Evolutionary conservation across 2,113 vertebrate species (phyloP), one percentile per base, ranked within the genome.

Genomic region (Percina caprodes): DNA sequence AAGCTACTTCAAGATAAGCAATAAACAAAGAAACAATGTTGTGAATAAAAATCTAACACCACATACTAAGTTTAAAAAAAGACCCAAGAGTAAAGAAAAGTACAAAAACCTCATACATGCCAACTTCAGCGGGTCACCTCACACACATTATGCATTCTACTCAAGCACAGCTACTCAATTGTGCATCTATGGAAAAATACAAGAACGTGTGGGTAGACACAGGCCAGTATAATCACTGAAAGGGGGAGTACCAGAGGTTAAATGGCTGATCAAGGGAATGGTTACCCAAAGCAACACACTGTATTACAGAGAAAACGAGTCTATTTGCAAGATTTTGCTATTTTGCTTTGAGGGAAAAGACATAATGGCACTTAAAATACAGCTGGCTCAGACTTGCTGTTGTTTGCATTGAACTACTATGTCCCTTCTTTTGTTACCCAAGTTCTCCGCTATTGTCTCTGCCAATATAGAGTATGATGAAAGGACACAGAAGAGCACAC

Each of bases 401-500:
- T 46, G n/a, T 49, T 45, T 49, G 26, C 21, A 35, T 35, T 49
- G 6, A 49, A 23, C 8, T 5, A 10, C 9, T 21, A 39, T 33
- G 15, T 10, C 30, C 9, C n/a, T 12, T 30, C 23, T 21, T 15
- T 15, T 11, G 14, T 12, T 5, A 39, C 33, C 35, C 35, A 13
- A 24, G 35, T 24, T 70, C n/a, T 42, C 30, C 1, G 0, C 35
- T 16, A 23, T 24, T 18, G n/a, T 39, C 26, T 18, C 26, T 18
- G 12, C 58, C 48, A 26, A 33, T 10, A 6, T 0, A 24, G 21
- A 54, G 49, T 15, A n/a, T 18, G 46, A 54, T 71, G 63, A 56
- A 74, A 66, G 10, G 45, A 60, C 18, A 24, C 11, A 49, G 21
- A 51, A n/a, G 60, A 79, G 45, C 65, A 83, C 61, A 56, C 16